Evolutionary conservation across 2,113 vertebrate species (phyloP).

Genomic region (Tragelaphus imberbis): DNA sequence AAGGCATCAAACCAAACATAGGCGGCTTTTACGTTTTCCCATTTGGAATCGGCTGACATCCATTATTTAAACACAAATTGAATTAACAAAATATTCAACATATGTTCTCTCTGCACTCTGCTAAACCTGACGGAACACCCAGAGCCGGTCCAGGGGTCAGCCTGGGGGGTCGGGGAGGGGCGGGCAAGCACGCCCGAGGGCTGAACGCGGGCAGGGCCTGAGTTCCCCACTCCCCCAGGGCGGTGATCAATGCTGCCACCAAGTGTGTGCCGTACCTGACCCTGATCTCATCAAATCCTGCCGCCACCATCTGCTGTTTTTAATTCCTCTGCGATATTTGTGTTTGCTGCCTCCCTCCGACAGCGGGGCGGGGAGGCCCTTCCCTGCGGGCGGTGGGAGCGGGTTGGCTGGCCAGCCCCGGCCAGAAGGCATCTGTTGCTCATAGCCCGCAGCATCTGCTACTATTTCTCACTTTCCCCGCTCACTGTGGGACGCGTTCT

Average conservation of each 20-base stretch:
- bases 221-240: slow-evolving; percentile 74
- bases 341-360: slow-evolving; percentile 76
- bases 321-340: slow-evolving; percentile 85
- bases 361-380: slow-evolving; percentile 68
- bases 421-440: slow-evolving; percentile 96
- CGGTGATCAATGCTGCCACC: slow-evolving; percentile 77
- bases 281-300: slow-evolving; percentile 82
- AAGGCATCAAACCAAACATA: slow-evolving; percentile 42
- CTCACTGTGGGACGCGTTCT: slow-evolving; percentile 89
- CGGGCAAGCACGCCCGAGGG: slow-evolving; percentile 29
- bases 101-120: slow-evolving; percentile 76
- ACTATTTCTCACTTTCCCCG: slow-evolving; percentile 88
- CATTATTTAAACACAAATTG: slow-evolving; percentile 78
- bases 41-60: slow-evolving; percentile 57
- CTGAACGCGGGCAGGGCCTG: slow-evolving; percentile 63
- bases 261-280: slow-evolving; percentile 80
- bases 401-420: slow-evolving; percentile 85
- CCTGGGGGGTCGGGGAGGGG: slow-evolving; percentile 6
- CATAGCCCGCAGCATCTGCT: slow-evolving; percentile 93
- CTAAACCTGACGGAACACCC: slow-evolving; percentile 63
- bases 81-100: slow-evolving; percentile 80
- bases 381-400: slow-evolving; percentile 76
- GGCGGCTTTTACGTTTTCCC: slow-evolving; percentile 62
- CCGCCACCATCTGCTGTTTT: slow-evolving; percentile 85
- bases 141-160: slow-evolving; percentile 13